Evolutionary conservation across 2,888 invertebrate genomes (phyloP), one percentile per base, ranked within the genome.

Genomic region (Augiades crinisus): DNA sequence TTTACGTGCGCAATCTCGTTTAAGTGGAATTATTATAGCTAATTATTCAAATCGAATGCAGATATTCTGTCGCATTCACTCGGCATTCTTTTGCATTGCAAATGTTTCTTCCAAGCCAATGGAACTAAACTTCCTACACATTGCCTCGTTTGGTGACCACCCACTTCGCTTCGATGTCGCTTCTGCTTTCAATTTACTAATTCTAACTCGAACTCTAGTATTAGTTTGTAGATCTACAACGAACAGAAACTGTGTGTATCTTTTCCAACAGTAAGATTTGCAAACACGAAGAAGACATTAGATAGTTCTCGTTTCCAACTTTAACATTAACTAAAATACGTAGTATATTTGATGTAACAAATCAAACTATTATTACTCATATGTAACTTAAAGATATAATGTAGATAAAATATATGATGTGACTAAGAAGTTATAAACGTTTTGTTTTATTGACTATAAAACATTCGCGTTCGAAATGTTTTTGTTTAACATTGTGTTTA

Each of bases 41-140:
- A 45, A 58, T 58, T 57, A 60, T 61, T 59, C 43, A 57, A 58
- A 59, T 54, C 46, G 50, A 43, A 61, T 59, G 58, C 56, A 47
- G 30, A 47, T 54, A 55, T 51, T 43, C 53, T 53, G 31, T 43
- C 46, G 55, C 53, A 49, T 58, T 36, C 50, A 52, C 52, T 56
- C 47, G 38, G 53, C 46, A 43, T 27, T 40, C 46, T 41, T 53
- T 57, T 56, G 54, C 47, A 56, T 37, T 55, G 52, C 58, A 51
- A 61, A 58, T 47, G 31, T 41, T 45, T 47, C 44, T 53, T 55
- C 12, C 57, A 51, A 55, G 53, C 31, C 45, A 27, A 43, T 54
- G 45, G 49, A 53, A 45, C 53, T 54, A 37, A 37, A 31, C 53
- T 56, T 57, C 53, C 50, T 57, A 47, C 43, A 41, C 37, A 49